Conservation (phyloP, 2,113 vertebrate species). For the Holacanthus passer region DNA sequence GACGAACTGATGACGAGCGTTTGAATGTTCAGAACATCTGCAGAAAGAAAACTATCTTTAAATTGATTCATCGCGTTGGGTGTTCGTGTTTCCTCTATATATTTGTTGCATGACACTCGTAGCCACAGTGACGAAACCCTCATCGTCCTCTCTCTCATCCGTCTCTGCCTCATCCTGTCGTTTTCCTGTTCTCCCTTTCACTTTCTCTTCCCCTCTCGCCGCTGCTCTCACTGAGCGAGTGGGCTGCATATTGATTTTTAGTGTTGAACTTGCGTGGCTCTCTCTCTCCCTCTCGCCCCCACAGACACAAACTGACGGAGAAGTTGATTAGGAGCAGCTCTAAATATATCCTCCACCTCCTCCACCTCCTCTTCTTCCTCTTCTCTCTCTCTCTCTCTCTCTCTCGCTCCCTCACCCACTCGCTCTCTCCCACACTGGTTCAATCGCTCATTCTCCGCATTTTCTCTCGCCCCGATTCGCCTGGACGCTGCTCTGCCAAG, state of each 20-base stretch:
- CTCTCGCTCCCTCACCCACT: conserved; percentile 57
- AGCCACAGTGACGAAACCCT: conserved; percentile 9
- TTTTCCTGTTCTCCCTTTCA: conserved; percentile 40
- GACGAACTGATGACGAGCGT: no score
- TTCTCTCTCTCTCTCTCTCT: conserved; percentile 25
- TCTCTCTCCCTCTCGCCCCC: conserved; percentile 68
- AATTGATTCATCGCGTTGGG: background rate
- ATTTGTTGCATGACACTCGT: background rate
- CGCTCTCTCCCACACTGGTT: conserved; percentile 67
- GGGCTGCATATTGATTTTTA: conserved; percentile 81
- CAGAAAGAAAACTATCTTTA: background rate
- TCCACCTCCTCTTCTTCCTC: conserved; percentile 53
- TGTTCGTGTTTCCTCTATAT: background rate
- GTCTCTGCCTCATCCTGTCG: conserved; percentile 41
- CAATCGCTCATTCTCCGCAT: conserved; percentile 58
- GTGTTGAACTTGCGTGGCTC: conserved; percentile 73
- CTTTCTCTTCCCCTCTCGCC: conserved; percentile 39
- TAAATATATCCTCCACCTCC: conserved; percentile 81
- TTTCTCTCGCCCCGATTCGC: conserved; percentile 56
- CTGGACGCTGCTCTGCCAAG: conserved; percentile 61
- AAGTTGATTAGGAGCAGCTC: conserved; percentile 84
- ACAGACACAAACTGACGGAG: conserved; percentile 79
- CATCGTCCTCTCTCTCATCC: conserved; percentile 2
- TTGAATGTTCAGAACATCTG: no score
- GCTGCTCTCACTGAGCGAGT: conserved; percentile 67